These are phyloP conservation scores for Oreonectes daqikongensis DNA, from an alignment of 2,797 vertebrate species.

Conservation along the genomic window DNA sequence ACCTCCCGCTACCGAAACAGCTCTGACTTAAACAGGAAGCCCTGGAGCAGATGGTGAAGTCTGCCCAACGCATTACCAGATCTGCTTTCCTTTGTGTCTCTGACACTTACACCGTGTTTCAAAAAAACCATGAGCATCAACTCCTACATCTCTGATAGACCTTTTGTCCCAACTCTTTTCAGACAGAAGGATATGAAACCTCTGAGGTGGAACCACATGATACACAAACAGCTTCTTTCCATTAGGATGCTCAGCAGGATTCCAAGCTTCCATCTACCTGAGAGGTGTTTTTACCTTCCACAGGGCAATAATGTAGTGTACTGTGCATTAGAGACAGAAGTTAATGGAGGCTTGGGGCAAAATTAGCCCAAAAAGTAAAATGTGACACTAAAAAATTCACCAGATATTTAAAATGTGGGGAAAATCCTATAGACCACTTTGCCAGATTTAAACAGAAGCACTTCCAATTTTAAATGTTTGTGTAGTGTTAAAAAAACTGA, in stretches of 20 bases:
- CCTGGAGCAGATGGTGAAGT: conserved; percentile 8
- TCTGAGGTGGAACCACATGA: background rate
- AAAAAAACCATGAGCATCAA: background rate
- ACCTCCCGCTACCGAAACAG: background rate
- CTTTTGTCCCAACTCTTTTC: background rate
- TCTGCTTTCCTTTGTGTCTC: background rate
- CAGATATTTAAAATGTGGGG: background rate
- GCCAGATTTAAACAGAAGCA: too few relatives aligned
- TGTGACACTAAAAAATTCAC: background rate
- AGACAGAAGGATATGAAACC: background rate
- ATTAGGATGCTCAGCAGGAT: background rate
- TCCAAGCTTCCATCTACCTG: background rate
- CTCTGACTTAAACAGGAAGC: background rate
- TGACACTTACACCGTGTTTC: background rate
- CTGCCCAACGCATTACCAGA: background rate
- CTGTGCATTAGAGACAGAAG: background rate
- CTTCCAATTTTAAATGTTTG: too few relatives aligned
- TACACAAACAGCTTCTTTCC: background rate
- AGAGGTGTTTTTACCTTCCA: background rate
- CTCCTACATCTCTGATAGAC: background rate
- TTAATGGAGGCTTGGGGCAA: background rate
- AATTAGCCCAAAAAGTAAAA: background rate
- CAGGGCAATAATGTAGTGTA: background rate
- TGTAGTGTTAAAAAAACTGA: too few relatives aligned
- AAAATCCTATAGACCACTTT: background rate